A percentile compares a stretch with the other conserved stretches of the same genome.
These are phyloP conservation scores for Onychostruthus taczanowskii DNA, from an alignment of 2,113 vertebrate species.

Conservation along the genomic window DNA sequence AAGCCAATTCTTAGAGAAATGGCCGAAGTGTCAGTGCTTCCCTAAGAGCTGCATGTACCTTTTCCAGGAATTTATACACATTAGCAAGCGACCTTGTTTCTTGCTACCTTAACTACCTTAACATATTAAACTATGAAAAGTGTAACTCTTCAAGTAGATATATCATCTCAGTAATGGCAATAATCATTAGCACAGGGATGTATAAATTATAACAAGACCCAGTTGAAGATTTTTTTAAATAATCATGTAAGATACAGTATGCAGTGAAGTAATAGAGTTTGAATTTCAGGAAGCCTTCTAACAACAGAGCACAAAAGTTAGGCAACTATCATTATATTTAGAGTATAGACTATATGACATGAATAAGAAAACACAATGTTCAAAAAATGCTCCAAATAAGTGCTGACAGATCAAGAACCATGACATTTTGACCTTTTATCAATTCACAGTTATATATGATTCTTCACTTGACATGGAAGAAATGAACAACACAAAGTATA, in stretches of 20 bases:
- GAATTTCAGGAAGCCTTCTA: not conserved
- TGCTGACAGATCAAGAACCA: not conserved
- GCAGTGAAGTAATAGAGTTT: not conserved
- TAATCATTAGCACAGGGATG: not conserved
- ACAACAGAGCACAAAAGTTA: not conserved
- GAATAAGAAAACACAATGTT: not conserved
- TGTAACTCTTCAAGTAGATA: not conserved
- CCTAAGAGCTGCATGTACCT: not conserved
- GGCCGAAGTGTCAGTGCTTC: rapidly evolving
- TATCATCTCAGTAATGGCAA: not conserved
- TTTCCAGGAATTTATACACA: not conserved
- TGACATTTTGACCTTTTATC: not conserved
- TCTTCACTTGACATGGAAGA: not conserved
- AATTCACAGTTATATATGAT: rapidly evolving
- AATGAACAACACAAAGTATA: not conserved
- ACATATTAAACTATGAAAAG: not conserved
- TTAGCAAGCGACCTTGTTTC: not conserved
- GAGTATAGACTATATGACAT: not conserved
- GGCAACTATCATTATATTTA: not conserved
- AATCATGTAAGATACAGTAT: not conserved
- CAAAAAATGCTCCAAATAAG: not conserved
- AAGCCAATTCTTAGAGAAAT: not conserved
- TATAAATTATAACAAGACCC: not conserved
- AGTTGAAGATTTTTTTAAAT: not conserved
- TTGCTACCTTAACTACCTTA: not conserved